Evolutionary conservation across 2,113 vertebrate genomes (phyloP).

Genomic region (Anarrhichthys ocellatus): DNA sequence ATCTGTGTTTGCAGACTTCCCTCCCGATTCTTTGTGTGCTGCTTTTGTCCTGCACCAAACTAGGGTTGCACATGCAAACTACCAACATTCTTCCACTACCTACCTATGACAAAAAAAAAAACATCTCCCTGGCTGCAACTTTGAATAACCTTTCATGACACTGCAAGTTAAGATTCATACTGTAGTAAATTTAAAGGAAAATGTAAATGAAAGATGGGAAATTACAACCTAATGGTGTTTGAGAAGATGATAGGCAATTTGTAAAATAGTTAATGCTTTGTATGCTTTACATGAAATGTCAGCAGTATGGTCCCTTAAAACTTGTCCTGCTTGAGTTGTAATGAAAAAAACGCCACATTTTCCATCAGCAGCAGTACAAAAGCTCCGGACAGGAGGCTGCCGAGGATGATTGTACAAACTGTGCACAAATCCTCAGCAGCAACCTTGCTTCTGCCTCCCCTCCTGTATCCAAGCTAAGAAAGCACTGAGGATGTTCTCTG

Average conservation of each 20-base stretch:
- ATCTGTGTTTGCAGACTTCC: neutral
- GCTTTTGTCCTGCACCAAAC: neutral
- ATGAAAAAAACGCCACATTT: conserved; percentile 34
- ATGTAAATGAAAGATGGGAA: neutral
- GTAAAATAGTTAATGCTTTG: neutral
- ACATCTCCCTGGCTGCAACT: neutral
- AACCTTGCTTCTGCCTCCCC: conserved; percentile 15
- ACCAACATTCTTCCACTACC: neutral
- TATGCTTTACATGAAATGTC: neutral
- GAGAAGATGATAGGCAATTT: neutral
- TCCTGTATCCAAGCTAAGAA: conserved; percentile 23
- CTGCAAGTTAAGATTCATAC: neutral
- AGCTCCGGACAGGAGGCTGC: neutral
- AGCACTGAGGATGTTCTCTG: conserved; percentile 43
- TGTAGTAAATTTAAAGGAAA: neutral
- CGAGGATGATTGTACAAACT: conserved; percentile 1
- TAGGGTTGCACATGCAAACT: neutral
- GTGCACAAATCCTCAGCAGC: conserved; percentile 18
- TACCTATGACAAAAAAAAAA: neutral
- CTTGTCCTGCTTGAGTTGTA: conserved; percentile 19
- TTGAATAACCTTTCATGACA: neutral
- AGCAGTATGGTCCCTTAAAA: conserved; percentile 9
- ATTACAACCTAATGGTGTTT: neutral
- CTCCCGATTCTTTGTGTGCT: neutral
- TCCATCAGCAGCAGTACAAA: neutral